These are phyloP conservation scores for Ichneumoninae sp. DNA, from an alignment of 2,888 invertebrate genomes.

Conservation along the genomic window DNA sequence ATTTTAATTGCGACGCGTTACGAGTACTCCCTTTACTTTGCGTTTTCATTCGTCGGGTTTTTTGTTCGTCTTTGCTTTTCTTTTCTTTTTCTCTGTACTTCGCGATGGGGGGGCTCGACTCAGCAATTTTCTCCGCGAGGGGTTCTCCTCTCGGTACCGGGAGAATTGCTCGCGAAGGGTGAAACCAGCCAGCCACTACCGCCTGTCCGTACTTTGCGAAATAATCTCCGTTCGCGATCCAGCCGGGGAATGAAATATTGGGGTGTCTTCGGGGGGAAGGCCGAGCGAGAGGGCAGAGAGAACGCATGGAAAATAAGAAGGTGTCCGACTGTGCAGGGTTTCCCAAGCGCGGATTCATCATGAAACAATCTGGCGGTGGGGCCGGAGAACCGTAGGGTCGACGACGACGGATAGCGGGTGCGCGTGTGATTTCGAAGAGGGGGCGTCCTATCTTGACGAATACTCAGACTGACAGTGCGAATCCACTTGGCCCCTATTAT, in stretches of 20 bases:
- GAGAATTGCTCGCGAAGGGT: conserved; percentile 36
- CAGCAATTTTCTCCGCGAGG: conserved; percentile 3
- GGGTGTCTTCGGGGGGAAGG: conserved; percentile 4
- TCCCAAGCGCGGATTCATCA: conserved; percentile 36
- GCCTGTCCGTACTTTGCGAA: conserved; percentile 26
- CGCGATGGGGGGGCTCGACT: not conserved
- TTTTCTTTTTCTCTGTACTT: conserved; percentile 12
- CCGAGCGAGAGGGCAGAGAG: not conserved
- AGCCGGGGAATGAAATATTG: conserved; percentile 34
- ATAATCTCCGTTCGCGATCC: conserved; percentile 36
- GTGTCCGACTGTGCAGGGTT: conserved; percentile 8
- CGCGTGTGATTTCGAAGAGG: conserved; percentile 7
- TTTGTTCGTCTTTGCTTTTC: conserved; percentile 38
- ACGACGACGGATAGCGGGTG: not conserved
- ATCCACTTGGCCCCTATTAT: conserved; percentile 53
- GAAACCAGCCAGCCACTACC: not conserved
- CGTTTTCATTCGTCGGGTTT: conserved; percentile 31
- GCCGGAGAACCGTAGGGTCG: not conserved
- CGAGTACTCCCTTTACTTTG: conserved; percentile 45
- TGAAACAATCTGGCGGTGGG: conserved; percentile 18
- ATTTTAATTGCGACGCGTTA: conserved; percentile 74
- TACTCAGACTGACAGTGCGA: conserved; percentile 50
- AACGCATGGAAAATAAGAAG: conserved; percentile 41
- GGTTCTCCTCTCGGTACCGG: conserved; percentile 6
- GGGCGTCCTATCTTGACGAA: conserved; percentile 42